Percentiles rank a stretch among this genome's conserved stretches.
Conservation (phyloP, 2,888 invertebrate species). For the Lucinisca nassula region DNA sequence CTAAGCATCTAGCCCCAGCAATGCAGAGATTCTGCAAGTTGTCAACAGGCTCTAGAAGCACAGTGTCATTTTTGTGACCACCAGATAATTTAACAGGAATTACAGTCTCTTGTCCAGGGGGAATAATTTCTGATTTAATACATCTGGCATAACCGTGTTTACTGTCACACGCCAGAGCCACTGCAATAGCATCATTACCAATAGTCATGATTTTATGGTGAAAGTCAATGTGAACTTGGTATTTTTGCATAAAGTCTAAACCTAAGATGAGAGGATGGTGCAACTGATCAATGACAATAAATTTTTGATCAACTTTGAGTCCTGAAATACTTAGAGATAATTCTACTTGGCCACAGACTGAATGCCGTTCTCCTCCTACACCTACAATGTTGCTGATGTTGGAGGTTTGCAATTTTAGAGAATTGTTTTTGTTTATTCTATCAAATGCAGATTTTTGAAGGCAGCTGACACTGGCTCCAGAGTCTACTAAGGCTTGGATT, state of each 20-base stretch:
- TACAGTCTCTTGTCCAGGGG: constrained; percentile 15
- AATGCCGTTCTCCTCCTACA: not conserved
- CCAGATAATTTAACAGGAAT: constrained; percentile 31
- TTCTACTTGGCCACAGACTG: not conserved
- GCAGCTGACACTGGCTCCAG: not conserved
- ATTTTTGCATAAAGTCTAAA: not conserved
- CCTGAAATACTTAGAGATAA: constrained; percentile 10
- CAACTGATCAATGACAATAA: constrained; percentile 38
- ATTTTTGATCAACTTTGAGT: not conserved
- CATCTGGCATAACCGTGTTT: not conserved
- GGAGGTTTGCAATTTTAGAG: not conserved
- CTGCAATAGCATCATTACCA: not conserved
- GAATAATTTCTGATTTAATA: not conserved
- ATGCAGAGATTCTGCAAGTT: not conserved
- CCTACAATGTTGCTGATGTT: not conserved
- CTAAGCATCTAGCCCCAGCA: constrained; percentile 25
- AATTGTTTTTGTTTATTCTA: not conserved
- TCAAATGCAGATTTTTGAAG: not conserved
- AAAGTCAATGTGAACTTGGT: not conserved
- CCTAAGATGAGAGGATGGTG: constrained; percentile 7
- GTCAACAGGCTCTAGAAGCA: constrained; percentile 32
- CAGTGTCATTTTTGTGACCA: not conserved
- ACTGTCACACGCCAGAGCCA: not conserved
- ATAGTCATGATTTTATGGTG: not conserved
- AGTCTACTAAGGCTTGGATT: not conserved